Evolutionary conservation across 2,797 vertebrate species (phyloP), one percentile per base, ranked within the genome.

Genomic region (Gymnothorax reevesii): DNA sequence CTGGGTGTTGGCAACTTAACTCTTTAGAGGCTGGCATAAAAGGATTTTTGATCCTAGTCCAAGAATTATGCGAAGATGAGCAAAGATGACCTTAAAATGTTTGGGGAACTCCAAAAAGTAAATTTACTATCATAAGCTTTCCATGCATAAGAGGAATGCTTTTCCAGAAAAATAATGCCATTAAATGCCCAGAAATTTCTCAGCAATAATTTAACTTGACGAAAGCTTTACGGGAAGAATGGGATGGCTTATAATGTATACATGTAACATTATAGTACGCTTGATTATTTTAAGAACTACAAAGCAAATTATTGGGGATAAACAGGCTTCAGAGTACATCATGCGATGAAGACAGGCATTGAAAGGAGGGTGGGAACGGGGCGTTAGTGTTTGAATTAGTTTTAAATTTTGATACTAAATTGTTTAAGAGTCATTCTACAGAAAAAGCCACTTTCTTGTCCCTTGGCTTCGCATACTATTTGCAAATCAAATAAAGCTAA

Each of bases 1-100:
- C 69, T 89, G 89, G 22, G 73, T n/a, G 20, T 1, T 54, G 49
- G 42, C 75, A 79, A 22, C 17, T 52, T 54, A 79, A 54, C 49
- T 1, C 75, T 79, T 22, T 54, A 54, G 49, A 8, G 2, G 75
- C 49, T 79, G 27, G 73, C 5, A 49, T 77, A 49, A 49, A n/a
- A 17, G 1, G 49, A 15, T 54, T 79, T 54, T 79, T n/a, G 15
- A 17, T 6, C 10, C 73, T 20, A 6, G 73, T 5, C 42, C 27
- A 7, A 15, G 15, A 49, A 4, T 15, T 15, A 17, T 42, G 7
- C 3, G 17, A 17, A 77, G 52, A 77, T 17, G 4, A 73, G 10
- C n/a, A 73, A 12, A 1, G 54, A 52, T 17, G 4, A 33, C 15
- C 52, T 49, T 0, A 10, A 75, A 49, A 17, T 15, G 6, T 10